Percentiles rank a stretch among this genome's conserved stretches.
These are phyloP conservation scores for Periophthalmus modestus DNA, from an alignment of 2,113 vertebrate genomes.

Conservation along the genomic window DNA sequence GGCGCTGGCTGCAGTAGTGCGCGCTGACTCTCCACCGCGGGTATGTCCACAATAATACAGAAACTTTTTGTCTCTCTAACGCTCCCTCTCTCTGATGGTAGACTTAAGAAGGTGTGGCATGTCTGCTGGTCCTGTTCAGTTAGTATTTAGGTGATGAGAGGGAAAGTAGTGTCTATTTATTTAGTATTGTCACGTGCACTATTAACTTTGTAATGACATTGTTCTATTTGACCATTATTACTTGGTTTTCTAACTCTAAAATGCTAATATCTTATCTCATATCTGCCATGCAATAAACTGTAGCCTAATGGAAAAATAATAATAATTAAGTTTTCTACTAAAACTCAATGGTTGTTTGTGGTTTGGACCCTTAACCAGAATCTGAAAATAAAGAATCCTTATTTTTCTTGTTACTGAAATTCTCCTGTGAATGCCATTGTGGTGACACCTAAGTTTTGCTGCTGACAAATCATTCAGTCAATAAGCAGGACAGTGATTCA, in stretches of 20 bases:
- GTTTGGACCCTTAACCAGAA: neutral
- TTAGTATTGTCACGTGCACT: neutral
- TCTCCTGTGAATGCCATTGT: slow-evolving; percentile 12
- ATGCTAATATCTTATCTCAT: neutral
- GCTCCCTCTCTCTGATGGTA: neutral
- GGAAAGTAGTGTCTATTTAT: slow-evolving; percentile 1
- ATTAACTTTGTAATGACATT: neutral
- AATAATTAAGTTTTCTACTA: neutral
- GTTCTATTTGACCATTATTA: neutral
- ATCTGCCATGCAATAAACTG: neutral
- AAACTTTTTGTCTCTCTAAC: neutral
- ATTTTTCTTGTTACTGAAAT: slow-evolving; percentile 7
- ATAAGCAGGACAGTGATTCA: slow-evolving; percentile 46
- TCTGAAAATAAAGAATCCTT: neutral
- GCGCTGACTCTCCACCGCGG: slow-evolving; percentile 59
- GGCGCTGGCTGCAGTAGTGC: slow-evolving; percentile 69
- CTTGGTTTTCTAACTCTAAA: neutral
- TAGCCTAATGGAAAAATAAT: neutral
- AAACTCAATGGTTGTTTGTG: neutral
- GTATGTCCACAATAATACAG: slow-evolving; percentile 36
- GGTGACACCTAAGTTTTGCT: slow-evolving; percentile 15
- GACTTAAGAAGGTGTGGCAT: slow-evolving; percentile 55
- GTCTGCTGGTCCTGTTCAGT: slow-evolving; percentile 36
- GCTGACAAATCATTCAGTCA: slow-evolving; percentile 26
- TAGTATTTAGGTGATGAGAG: slow-evolving; percentile 47